Evolutionary conservation across 1,140 invertebrate species (phyloP).

Genomic region (Lordiphosa collinella): DNA sequence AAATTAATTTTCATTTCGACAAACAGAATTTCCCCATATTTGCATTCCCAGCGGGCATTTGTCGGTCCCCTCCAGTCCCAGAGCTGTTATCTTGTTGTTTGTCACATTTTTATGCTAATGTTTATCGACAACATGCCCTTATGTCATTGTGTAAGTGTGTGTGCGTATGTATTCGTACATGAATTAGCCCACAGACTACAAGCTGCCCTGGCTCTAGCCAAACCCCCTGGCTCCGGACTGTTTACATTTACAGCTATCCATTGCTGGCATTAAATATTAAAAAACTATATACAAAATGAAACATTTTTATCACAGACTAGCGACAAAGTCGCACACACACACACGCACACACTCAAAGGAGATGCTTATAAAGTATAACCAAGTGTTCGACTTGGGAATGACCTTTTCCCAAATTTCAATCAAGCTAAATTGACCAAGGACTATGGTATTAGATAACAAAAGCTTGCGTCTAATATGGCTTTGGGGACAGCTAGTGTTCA

Average conservation of each 20-base stretch:
- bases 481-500: too few relatives aligned
- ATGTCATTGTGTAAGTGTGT: slow-evolving; percentile 34
- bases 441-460: too few relatives aligned
- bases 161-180: neutral
- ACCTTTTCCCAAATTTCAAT: too few relatives aligned
- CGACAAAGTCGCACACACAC: slow-evolving; percentile 27
- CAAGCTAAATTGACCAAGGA: too few relatives aligned
- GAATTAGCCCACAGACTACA: neutral
- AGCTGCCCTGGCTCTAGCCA: neutral
- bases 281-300: slow-evolving; percentile 73
- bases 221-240: slow-evolving; percentile 9
- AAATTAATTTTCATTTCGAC: slow-evolving; percentile 65
- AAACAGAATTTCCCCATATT: slow-evolving; percentile 5
- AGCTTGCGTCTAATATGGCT: too few relatives aligned
- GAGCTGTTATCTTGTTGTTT: slow-evolving; percentile 41
- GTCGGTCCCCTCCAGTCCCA: neutral
- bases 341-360: neutral
- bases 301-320: slow-evolving; percentile 69
- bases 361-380: too few relatives aligned
- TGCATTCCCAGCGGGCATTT: slow-evolving; percentile 28
- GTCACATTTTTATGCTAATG: slow-evolving; percentile 73
- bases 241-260: slow-evolving; percentile 44
- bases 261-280: slow-evolving; percentile 70
- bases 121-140: slow-evolving; percentile 64
- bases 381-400: too few relatives aligned